A percentile compares a stretch with the other conserved stretches of the same genome.
These are phyloP conservation scores for Heliopora coerulea DNA, from an alignment of 92 coral and sea anemone genomes.

Conservation along the genomic window DNA sequence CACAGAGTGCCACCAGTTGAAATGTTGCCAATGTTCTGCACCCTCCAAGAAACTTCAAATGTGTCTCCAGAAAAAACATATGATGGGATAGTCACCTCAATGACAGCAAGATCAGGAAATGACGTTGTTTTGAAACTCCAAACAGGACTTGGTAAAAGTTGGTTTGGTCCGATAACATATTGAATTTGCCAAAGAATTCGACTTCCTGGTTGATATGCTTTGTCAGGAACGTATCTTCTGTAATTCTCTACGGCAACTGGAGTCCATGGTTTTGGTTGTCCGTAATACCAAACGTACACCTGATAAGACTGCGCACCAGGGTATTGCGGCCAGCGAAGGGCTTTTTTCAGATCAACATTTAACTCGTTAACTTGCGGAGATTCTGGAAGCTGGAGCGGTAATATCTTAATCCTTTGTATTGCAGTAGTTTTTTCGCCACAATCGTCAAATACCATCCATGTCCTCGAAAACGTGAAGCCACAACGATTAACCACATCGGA, in stretches of 20 bases:
- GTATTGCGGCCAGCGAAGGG: conserved; percentile 75
- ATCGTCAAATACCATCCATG: conserved; percentile 63
- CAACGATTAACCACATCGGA: conserved; percentile 57
- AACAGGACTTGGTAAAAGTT: conserved; percentile 66
- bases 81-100: conserved; percentile 55
- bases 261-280: conserved; percentile 51
- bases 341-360: conserved; percentile 61
- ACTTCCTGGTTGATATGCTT: conserved; percentile 62
- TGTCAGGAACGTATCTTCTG: conserved; percentile 45
- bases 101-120: conserved; percentile 63
- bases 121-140: conserved; percentile 77
- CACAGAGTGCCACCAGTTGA: conserved; percentile 52
- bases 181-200: conserved; percentile 69
- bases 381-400: conserved; percentile 70
- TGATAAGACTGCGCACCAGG: conserved; percentile 65
- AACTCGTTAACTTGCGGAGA: conserved; percentile 67
- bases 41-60: conserved; percentile 75
- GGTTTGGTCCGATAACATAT: conserved; percentile 57
- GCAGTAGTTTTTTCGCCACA: conserved; percentile 55
- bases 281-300: conserved; percentile 61
- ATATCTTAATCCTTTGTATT: conserved; percentile 50
- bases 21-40: conserved; percentile 63
- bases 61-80: conserved; percentile 70
- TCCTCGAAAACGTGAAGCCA: conserved; percentile 58
- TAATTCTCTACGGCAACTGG: conserved; percentile 35